phyloP scores from a whole-genome alignment of 2,113 vertebrate genomes.

The Donacobius atricapilla region DNA sequence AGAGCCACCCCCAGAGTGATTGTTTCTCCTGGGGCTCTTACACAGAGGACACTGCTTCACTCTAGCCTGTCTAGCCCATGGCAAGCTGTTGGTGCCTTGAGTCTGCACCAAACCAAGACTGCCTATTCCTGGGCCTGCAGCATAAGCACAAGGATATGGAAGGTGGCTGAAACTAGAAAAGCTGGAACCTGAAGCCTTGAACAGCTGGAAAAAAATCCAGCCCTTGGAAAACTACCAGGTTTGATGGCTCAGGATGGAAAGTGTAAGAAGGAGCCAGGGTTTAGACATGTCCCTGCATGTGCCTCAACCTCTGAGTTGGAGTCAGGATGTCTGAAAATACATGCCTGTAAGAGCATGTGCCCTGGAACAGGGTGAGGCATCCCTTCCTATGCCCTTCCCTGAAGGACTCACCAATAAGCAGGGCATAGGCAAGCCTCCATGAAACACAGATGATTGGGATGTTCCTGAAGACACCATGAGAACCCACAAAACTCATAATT shows the following conservation, averaged over 20 bases:
- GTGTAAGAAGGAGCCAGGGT: background rate
- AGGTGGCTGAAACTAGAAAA: background rate
- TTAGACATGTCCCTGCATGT: accelerated
- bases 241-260: background rate
- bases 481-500: background rate
- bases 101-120: background rate
- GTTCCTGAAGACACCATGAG: background rate
- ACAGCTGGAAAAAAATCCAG: background rate
- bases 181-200: background rate
- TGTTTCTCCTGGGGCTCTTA: background rate
- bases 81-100: background rate
- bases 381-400: background rate
- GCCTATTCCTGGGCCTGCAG: background rate
- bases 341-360: accelerated
- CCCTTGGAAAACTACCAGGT: background rate
- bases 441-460: background rate
- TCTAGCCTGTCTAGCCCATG: background rate
- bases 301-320: background rate
- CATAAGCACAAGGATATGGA: background rate
- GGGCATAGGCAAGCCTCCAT: background rate
- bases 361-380: background rate
- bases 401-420: background rate
- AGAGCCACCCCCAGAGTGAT: accelerated
- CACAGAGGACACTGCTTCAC: background rate
- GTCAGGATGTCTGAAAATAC: background rate